Base-by-base conservation (phyloP, 2,797 vertebrate genomes). In the Eidolon dupreanum region DNA sequence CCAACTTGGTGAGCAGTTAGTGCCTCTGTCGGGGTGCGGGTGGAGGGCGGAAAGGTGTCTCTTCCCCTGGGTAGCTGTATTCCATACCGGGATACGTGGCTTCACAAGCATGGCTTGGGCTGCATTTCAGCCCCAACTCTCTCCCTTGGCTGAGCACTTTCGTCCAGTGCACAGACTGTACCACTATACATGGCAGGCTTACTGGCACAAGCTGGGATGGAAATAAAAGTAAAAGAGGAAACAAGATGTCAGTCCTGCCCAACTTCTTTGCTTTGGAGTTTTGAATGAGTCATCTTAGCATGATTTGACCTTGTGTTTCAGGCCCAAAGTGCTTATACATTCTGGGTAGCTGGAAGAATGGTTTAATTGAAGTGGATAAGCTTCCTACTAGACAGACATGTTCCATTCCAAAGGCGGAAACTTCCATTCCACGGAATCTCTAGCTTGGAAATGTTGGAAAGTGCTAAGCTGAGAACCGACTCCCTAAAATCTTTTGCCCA, bases 381-480 rank as follows among this genome's bases (percentile, higher is more conserved):
- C 65, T 38, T 33, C 57, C 66, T 43, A 20, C n/a, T 20, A 33
- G 65, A 83, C 20, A 87, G 74, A 83, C 59, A 43, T 5, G 17
- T 53, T 95, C 75, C 91, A 8, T 59, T 94, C 75, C 71, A 51
- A 81, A 95, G 57, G 83, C 85, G 24, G 53, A 96, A 88, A 38
- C n/a, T 41, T 83, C 36, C 85, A 11, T 28, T 33, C 53, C 71
- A 33, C 46, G 28, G 51, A 36, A 43, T 79, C 46, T 78, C 92
- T 28, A 78, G 24, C 46, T 17, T 94, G 65, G 17, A 73, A 77
- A 79, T 22, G 26, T 4, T 93, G 73, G 36, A 96, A 97, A 95
- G 97, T 90, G 97, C 74, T 98, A 97, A 97, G 93, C 97, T 96
- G 95, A 98, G 97, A 98, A 98, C 97, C 97, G 97, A 93, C 95